Conservation (phyloP, 1,140 invertebrate genomes). For the Akabosia matsudoensis region DNA sequence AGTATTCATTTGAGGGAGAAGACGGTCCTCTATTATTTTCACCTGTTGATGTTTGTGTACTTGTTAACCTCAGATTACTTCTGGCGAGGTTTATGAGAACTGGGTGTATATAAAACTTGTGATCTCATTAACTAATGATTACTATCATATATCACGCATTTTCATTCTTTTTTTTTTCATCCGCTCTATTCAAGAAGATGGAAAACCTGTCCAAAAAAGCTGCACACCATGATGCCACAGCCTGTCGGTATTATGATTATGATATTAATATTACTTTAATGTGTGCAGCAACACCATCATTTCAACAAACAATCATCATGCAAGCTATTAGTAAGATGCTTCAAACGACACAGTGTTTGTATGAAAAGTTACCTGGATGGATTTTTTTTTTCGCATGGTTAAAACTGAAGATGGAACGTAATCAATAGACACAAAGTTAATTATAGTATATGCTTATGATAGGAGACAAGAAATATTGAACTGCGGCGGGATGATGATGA, state of each 20-base stretch:
- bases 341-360: too few relatives aligned
- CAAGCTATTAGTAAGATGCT: too few relatives aligned
- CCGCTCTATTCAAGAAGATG: background rate
- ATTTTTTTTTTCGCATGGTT: background rate
- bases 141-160: slow-evolving; percentile 22
- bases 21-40: slow-evolving; percentile 6
- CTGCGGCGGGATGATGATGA: too few relatives aligned
- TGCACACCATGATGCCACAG: background rate
- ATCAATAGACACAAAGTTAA: slow-evolving; percentile 12
- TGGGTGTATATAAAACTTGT: slow-evolving; percentile 4
- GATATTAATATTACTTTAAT: background rate
- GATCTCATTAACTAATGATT: slow-evolving; percentile 22
- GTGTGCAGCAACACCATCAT: background rate
- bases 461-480: background rate
- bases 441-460: background rate
- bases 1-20: background rate
- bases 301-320: too few relatives aligned
- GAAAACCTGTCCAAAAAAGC: background rate
- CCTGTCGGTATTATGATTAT: background rate
- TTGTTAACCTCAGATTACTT: background rate
- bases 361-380: background rate
- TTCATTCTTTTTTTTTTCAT: background rate
- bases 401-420: background rate
- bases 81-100: background rate
- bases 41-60: background rate